Conservation (phyloP, 2,888 invertebrate genomes). For the Ditula angustiorana region DNA sequence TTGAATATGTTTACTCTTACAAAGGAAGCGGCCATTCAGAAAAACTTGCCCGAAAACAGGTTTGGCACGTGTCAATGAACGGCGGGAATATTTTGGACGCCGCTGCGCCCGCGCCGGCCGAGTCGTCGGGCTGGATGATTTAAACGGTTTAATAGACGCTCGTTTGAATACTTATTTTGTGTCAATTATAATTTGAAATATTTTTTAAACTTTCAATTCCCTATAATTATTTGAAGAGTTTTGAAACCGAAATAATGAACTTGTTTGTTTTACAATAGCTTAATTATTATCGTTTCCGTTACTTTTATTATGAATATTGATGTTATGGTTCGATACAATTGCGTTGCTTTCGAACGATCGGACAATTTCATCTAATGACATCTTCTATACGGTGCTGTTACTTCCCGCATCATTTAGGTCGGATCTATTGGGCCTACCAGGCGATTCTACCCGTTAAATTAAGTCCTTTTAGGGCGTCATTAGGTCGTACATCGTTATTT, state of each 20-base stretch:
- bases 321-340: constrained; percentile 11
- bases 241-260: constrained; percentile 38
- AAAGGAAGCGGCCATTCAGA: constrained; percentile 84
- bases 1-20: constrained; percentile 84
- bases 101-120: constrained; percentile 60
- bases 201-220: constrained; percentile 51
- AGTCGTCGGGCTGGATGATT: constrained; percentile 75
- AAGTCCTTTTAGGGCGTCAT: too few species aligned
- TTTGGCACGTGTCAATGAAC: constrained; percentile 85
- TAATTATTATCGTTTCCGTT: constrained; percentile 24
- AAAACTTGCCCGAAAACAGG: constrained; percentile 81
- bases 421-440: too few species aligned
- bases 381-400: neutral
- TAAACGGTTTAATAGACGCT: constrained; percentile 75
- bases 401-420: too few species aligned
- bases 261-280: constrained; percentile 35
- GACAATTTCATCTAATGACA: neutral
- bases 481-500: too few species aligned
- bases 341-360: constrained; percentile 1
- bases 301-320: constrained; percentile 18
- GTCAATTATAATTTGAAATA: constrained; percentile 66
- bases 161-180: constrained; percentile 67
- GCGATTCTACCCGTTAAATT: too few species aligned
- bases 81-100: constrained; percentile 80
- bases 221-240: constrained; percentile 34